Evolutionary conservation across 2,888 invertebrate genomes (phyloP), one percentile per base, ranked within the genome.

Genomic region (Drosophila anceps): DNA sequence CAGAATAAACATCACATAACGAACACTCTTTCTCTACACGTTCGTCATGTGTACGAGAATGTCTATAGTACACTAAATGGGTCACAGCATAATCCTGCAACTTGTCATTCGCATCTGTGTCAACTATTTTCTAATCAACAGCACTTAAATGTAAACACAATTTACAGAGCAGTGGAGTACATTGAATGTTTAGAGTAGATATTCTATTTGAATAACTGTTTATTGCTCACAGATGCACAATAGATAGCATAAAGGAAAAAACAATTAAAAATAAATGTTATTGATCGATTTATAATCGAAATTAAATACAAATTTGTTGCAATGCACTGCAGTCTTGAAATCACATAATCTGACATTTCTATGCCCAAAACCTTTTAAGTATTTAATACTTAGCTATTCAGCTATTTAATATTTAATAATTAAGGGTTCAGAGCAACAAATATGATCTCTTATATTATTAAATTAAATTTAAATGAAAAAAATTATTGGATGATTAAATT

Each of bases 1-100:
- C 46, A 59, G 18, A 65, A 65, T 62, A 64, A 76, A 67, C 54
- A 20, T 13, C 48, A 59, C 48, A 59, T 37, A 59, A 39, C 29
- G 20, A 59, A 59, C 48, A 48, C 18, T 33, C 10, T 29, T 29
- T 1, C 24, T 7, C 33, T 43, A 18, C 4, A 20, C 9, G 4
- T 43, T 20, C 18, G n/a, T 6, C n/a, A n/a, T 18, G 41, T 18
- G n/a, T n/a, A n/a, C n/a, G n/a, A n/a, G n/a, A n/a, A 7, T 44
- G 41, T 55, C 24, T 24, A 31, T 12, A 13, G 18, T 4, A 1
- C 24, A 15, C 53, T 18, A 66, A 66, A 54, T 65, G 31, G 65
- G 18, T 65, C 37, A 65, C 64, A 64, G 10, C 64, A 39, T 39
- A 67, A 48, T 48, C 66, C 35, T 29, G 12, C 24, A 41, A 20